Conservation (phyloP, 2,113 vertebrate species). For the Tragelaphus scriptus region DNA sequence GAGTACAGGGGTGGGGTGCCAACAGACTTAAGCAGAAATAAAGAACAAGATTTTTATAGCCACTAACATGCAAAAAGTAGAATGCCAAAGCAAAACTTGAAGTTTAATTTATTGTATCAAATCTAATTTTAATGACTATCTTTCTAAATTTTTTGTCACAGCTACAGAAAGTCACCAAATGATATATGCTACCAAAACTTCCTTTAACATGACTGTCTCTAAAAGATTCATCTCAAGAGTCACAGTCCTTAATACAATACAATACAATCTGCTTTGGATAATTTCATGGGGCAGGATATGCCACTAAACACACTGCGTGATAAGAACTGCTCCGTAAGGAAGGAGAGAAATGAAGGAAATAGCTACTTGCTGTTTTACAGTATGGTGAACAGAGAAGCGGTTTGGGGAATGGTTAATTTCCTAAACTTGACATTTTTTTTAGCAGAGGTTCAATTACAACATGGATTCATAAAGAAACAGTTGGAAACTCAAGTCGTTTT, state of each 20-base stretch:
- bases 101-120: background rate
- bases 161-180: background rate
- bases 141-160: slow-evolving; percentile 19
- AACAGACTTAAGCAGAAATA: background rate
- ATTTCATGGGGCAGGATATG: background rate
- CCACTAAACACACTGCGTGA: background rate
- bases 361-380: background rate
- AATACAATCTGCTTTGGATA: background rate
- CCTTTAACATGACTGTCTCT: background rate
- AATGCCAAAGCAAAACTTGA: slow-evolving; percentile 25
- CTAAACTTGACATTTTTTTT: background rate
- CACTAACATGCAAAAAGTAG: background rate
- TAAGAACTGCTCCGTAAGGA: background rate
- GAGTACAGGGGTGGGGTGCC: no score
- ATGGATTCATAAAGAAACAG: background rate
- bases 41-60: background rate
- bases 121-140: background rate
- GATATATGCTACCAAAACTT: background rate
- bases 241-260: background rate
- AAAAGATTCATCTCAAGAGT: background rate
- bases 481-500: background rate
- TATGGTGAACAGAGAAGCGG: background rate
- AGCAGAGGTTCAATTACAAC: background rate
- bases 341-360: background rate
- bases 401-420: background rate